phyloP scores from a whole-genome alignment of 1,140 invertebrate genomes.

The Drosophila pseudoananassae region DNA sequence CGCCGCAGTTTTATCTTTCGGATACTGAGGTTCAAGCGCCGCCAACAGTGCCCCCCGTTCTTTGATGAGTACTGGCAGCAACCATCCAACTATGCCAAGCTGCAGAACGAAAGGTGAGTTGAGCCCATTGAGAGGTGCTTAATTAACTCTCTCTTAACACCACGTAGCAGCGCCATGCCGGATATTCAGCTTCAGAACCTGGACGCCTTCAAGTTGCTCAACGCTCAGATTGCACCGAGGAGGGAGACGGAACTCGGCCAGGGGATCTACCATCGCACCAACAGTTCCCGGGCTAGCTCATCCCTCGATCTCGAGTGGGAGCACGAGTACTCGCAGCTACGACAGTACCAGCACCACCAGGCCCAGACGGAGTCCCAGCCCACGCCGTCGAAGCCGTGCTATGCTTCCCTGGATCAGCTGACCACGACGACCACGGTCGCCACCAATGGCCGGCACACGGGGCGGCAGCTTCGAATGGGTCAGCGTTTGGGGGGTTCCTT shows the following conservation, averaged over 20 bases:
- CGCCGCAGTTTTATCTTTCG: slow-evolving; percentile 69
- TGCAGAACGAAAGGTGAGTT: slow-evolving; percentile 65
- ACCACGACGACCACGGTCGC: slow-evolving; percentile 40
- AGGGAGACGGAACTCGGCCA: slow-evolving; percentile 67
- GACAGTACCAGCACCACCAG: slow-evolving; percentile 56
- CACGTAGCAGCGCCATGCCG: slow-evolving; percentile 25
- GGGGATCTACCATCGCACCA: slow-evolving; percentile 47
- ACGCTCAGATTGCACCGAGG: slow-evolving; percentile 40
- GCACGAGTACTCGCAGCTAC: slow-evolving; percentile 74
- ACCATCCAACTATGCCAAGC: slow-evolving; percentile 66
- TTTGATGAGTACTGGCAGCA: slow-evolving; percentile 77
- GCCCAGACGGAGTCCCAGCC: slow-evolving; percentile 40
- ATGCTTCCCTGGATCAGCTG: slow-evolving; percentile 60
- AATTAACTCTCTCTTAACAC: not conserved
- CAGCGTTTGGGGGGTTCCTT: slow-evolving; percentile 64
- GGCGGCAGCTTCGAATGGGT: slow-evolving; percentile 35
- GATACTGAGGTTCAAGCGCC: slow-evolving; percentile 69
- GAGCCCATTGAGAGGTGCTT: not conserved
- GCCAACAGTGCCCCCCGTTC: slow-evolving; percentile 66
- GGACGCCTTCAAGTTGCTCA: slow-evolving; percentile 69
- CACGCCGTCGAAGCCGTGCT: slow-evolving; percentile 21
- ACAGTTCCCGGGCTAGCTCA: slow-evolving; percentile 71
- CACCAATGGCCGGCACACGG: slow-evolving; percentile 43
- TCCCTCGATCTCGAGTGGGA: slow-evolving; percentile 82
- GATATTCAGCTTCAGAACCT: slow-evolving; percentile 79